Evolutionary conservation across 92 coral and sea anemone genomes (phyloP).

Genomic region (Phenganax marumi): DNA sequence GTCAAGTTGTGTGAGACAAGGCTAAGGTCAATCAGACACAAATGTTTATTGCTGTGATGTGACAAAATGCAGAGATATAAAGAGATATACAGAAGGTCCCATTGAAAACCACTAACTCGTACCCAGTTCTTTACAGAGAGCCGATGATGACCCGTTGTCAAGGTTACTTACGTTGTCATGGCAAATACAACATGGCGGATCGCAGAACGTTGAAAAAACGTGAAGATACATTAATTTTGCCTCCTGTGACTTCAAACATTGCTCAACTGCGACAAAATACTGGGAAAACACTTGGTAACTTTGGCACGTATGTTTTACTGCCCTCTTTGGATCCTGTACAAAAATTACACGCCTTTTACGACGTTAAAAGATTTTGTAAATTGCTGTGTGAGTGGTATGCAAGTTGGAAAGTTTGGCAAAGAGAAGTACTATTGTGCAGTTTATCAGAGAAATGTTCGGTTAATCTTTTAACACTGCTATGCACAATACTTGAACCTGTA

Average conservation of each 20-base stretch:
- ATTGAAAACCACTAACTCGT: too few relatives aligned
- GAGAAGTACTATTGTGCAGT: slow-evolving; percentile 79
- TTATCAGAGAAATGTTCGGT: slow-evolving; percentile 84
- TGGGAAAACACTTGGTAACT: slow-evolving; percentile 38
- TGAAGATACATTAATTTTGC: slow-evolving; percentile 7
- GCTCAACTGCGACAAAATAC: not conserved
- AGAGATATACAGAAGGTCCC: too few relatives aligned
- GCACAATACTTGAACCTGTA: slow-evolving; percentile 89
- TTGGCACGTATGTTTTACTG: slow-evolving; percentile 21
- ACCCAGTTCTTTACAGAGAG: too few relatives aligned
- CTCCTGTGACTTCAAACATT: slow-evolving; percentile 15
- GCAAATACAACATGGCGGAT: slow-evolving; percentile 26
- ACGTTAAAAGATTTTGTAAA: slow-evolving; percentile 76
- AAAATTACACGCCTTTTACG: slow-evolving; percentile 67
- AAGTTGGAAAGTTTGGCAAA: slow-evolving; percentile 93
- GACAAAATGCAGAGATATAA: too few relatives aligned
- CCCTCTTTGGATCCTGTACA: slow-evolving; percentile 47
- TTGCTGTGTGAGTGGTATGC: slow-evolving; percentile 86
- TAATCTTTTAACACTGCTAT: slow-evolving; percentile 69
- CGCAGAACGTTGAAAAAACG: not conserved
- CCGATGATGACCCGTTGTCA: not conserved
- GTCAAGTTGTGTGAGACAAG: too few relatives aligned
- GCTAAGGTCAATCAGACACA: too few relatives aligned
- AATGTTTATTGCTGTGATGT: too few relatives aligned
- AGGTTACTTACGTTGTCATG: not conserved